These are phyloP conservation scores for Mystacides longicornis DNA, from an alignment of 2,888 invertebrate species.

Conservation along the genomic window DNA sequence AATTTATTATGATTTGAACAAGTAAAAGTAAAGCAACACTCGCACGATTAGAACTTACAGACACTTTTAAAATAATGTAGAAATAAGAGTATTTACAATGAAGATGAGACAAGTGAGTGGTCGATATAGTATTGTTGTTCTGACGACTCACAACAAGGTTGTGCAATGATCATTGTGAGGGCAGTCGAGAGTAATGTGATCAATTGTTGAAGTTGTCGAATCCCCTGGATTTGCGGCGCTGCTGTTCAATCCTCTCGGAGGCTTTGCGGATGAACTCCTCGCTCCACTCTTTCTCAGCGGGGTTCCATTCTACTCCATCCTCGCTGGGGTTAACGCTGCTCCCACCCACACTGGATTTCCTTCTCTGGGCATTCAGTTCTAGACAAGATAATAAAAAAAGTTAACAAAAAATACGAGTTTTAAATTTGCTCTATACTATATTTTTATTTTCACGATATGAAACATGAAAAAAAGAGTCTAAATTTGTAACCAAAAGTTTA, in stretches of 20 bases:
- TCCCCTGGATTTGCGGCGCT: constrained; percentile 13
- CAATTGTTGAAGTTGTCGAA: constrained; percentile 13
- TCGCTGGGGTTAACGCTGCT: constrained; percentile 25
- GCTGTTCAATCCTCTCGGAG: constrained; percentile 59
- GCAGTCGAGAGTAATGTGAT: background rate
- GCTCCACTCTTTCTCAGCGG: constrained; percentile 54
- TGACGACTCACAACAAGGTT: too few relatives aligned
- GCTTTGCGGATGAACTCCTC: constrained; percentile 67
- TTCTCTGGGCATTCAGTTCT: constrained; percentile 13
- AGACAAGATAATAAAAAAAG: background rate
- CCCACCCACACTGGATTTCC: constrained; percentile 19
- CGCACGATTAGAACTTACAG: too few relatives aligned
- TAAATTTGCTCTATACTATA: too few relatives aligned
- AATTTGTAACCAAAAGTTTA: too few relatives aligned
- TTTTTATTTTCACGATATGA: too few relatives aligned
- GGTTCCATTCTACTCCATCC: constrained; percentile 30
- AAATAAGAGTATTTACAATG: background rate
- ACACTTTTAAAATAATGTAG: background rate
- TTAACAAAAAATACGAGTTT: background rate
- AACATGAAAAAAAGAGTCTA: too few relatives aligned
- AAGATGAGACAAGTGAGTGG: too few relatives aligned
- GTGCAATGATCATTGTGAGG: too few relatives aligned
- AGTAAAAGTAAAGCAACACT: too few relatives aligned
- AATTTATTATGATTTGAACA: too few relatives aligned
- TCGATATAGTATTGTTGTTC: too few relatives aligned